Percentiles rank a stretch among this genome's conserved stretches.
These are phyloP conservation scores for Oreonectes daqikongensis DNA, from an alignment of 2,797 vertebrate species.

Conservation along the genomic window DNA sequence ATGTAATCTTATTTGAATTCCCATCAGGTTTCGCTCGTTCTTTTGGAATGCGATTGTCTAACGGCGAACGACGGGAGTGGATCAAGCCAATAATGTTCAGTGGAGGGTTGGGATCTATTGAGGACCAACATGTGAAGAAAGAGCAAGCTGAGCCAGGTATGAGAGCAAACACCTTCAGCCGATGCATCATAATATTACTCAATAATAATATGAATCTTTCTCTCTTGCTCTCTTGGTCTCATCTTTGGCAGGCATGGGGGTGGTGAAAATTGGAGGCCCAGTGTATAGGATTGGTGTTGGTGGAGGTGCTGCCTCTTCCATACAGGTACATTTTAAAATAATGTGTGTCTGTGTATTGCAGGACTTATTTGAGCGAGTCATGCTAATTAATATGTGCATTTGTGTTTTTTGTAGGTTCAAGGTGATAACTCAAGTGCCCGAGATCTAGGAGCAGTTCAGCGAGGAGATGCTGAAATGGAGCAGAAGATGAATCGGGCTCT, in stretches of 20 bases:
- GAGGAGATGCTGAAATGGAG: slow-evolving; percentile 94
- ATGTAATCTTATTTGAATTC: neutral
- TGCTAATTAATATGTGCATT: neutral
- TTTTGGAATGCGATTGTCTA: slow-evolving; percentile 82
- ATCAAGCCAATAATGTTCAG: slow-evolving; percentile 97
- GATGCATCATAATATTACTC: neutral
- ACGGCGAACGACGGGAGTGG: slow-evolving; percentile 87
- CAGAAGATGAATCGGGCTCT: slow-evolving; percentile 94
- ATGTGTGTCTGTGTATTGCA: neutral
- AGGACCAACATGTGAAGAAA: slow-evolving; percentile 82
- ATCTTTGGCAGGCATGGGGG: slow-evolving; percentile 82
- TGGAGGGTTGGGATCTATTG: slow-evolving; percentile 88
- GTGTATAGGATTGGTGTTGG: slow-evolving; percentile 93
- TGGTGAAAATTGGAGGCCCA: slow-evolving; percentile 93
- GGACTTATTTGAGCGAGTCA: neutral
- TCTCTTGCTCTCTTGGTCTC: slow-evolving; percentile 2
- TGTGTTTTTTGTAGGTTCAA: slow-evolving; percentile 78
- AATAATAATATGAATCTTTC: neutral
- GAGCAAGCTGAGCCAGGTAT: slow-evolving; percentile 79
- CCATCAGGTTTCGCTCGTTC: slow-evolving; percentile 89
- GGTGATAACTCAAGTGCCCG: slow-evolving; percentile 86
- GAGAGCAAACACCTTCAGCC: neutral
- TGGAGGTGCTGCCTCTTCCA: slow-evolving; percentile 90
- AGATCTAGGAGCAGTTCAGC: slow-evolving; percentile 89
- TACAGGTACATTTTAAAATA: slow-evolving; percentile 73